Evolutionary conservation across 2,888 invertebrate genomes (phyloP), one percentile per base, ranked within the genome.

Genomic region (Cryptophagus acutangulus): DNA sequence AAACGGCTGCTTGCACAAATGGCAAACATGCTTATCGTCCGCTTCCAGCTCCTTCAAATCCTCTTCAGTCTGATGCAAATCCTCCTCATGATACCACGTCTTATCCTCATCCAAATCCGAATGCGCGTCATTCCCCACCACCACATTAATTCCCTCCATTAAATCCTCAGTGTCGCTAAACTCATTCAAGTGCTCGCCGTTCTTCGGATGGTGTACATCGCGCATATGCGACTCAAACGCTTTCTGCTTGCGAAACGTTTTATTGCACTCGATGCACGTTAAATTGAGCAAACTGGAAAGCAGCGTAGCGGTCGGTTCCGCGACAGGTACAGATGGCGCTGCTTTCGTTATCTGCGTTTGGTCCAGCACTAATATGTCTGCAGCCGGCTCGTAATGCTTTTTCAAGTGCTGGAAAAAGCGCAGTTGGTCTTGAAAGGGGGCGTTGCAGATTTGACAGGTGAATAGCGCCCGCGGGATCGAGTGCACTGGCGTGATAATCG

Each of bases 131-230:
- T 65, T 75, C 79, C 78, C 50, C 13, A 86, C 87, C 9, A 85
- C 81, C 52, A 84, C 84, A 52, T 86, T 77, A 55, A 89, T 87
- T 33, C 88, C 88, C 58, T 84, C 88, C 79, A 89, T 84, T 66
- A 89, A 76, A 67, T 89, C 89, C 64, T 89, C 89, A 0, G 87
- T 82, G 57, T 88, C 89, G 51, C 87, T 87, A 64, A 89, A 89
- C 65, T 89, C 89, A 47, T 79, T 79, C 59, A 82, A 12, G 17
- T 44, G 37, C 2, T 49, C 77, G 40, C 67, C 65, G 18, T 65
- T 62, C 53, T 71, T 71, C 17, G 64, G 70, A 15, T 48, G 46
- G 58, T 81, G 81, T 1, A 70, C 73, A 29, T 78, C 77, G 46
- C 76, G 74, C 49, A 79, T 70, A 56, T 82, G 82, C 1, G 73